Evolutionary conservation across 2,888 invertebrate genomes (phyloP), one percentile per base, ranked within the genome.

Genomic region (Digitonthophagus gazella): DNA sequence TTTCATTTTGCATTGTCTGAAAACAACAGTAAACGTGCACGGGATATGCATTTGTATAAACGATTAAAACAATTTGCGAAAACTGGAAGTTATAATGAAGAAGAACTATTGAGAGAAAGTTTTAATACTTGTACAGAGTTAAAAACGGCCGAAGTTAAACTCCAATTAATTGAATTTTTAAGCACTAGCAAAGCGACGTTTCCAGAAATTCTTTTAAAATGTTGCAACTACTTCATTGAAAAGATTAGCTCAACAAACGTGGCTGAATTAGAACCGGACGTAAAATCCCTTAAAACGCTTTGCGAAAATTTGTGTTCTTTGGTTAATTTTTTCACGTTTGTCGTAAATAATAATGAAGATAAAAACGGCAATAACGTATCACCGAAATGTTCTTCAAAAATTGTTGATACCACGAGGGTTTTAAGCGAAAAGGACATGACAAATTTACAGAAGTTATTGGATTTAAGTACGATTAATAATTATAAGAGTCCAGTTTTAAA

Each of bases 1-100:
- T 98, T 97, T 81, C 96, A 96, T 82, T 93, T 92, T 80, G 92
- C 95, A 0, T 84, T 97, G 56, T 93, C 93, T 80, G 95, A 93
- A 74, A 93, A 92, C 79, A 93, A 93, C 82, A 95, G 93, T 69
- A 91, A 92, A 76, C 89, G 93, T 76, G 93, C 95, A 0, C 89
- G 94, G 75, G 97, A 97, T 82, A 86, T 96, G 67, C 95, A 97
- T 83, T 84, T 95, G 61, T 85, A 96, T 70, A 90, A 93, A 78
- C 91, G 93, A 74, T 81, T 93, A 19, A 89, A 91, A 71, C 88
- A 88, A 56, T 85, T 87, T 71, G 80, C 93, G 14, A 90, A 89
- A 77, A 87, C 88, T 65, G 84, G 85, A 56, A 83, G 86, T 11
- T 80, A 81, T 18, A 81, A 85, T 15, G 78, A 83, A 1, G 87